These are phyloP conservation scores for Beris morrisii DNA, from an alignment of 2,888 invertebrate species.

Conservation along the genomic window DNA sequence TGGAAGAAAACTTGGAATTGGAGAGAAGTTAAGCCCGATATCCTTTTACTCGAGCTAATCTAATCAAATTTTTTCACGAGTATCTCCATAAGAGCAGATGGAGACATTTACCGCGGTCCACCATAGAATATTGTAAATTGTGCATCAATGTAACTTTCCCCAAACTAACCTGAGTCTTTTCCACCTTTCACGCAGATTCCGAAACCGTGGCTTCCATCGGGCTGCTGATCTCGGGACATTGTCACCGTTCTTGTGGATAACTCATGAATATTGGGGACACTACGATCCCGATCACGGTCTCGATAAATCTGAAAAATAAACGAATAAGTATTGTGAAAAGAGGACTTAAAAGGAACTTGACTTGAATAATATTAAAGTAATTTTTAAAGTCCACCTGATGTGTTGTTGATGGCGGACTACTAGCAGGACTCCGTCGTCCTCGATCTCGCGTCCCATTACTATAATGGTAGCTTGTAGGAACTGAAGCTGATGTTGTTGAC, in stretches of 20 bases:
- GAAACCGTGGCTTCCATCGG: conserved; percentile 81
- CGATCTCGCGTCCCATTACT: conserved; percentile 55
- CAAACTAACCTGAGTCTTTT: conserved; percentile 75
- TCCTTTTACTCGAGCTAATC: no score
- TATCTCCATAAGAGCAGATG: no score
- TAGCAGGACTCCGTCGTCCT: conserved; percentile 65
- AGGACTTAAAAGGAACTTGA: no score
- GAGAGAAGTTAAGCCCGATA: no score
- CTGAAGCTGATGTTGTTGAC: conserved; percentile 59
- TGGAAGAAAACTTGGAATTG: no score
- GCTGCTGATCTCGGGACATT: conserved; percentile 79
- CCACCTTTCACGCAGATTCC: conserved; percentile 91
- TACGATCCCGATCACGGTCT: conserved; percentile 60
- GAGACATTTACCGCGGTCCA: no score
- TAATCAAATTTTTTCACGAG: no score
- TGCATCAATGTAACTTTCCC: no score
- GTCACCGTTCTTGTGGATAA: conserved; percentile 80
- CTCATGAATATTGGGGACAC: conserved; percentile 70
- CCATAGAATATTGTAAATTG: no score
- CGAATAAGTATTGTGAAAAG: no score
- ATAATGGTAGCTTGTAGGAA: conserved; percentile 58
- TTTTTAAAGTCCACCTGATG: conserved; percentile 62
- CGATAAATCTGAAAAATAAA: conserved; percentile 50
- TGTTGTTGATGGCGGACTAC: conserved; percentile 78
- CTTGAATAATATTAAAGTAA: no score